A percentile compares a stretch with the other conserved stretches of the same genome.
These are phyloP conservation scores for Euwallacea similis DNA, from an alignment of 1,140 invertebrate species.

Conservation along the genomic window DNA sequence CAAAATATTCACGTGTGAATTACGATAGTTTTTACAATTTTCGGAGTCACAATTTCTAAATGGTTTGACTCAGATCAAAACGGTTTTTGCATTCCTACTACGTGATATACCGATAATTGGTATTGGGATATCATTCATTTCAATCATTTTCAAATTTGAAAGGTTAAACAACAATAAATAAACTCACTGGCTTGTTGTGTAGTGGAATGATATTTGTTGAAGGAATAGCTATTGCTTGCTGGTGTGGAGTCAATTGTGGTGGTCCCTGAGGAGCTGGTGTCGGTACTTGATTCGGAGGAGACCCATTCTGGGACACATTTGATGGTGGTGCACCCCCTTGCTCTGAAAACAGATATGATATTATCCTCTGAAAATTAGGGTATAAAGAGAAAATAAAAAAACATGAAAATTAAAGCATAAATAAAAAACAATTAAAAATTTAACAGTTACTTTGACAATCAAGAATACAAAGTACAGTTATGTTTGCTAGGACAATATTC, in stretches of 20 bases:
- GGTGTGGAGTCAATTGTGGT: conserved; percentile 47
- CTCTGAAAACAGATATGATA: conserved; percentile 20
- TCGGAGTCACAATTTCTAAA: too few relatives aligned
- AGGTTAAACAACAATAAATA: neutral
- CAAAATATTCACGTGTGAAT: too few relatives aligned
- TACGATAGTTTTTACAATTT: too few relatives aligned
- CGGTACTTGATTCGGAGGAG: conserved; percentile 22
- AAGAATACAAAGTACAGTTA: too few relatives aligned
- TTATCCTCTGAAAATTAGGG: neutral
- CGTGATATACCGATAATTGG: too few relatives aligned
- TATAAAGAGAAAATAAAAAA: neutral
- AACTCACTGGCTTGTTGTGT: conserved; percentile 37
- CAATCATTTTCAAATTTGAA: conserved; percentile 4
- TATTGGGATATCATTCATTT: neutral
- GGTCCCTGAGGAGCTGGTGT: conserved; percentile 25
- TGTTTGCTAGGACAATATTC: neutral
- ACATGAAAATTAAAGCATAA: too few relatives aligned
- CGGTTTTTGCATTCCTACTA: too few relatives aligned
- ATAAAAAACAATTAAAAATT: too few relatives aligned
- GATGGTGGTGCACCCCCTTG: conserved; percentile 27
- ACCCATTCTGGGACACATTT: conserved; percentile 29
- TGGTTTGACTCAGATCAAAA: too few relatives aligned
- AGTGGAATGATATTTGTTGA: conserved; percentile 47
- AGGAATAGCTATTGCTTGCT: conserved; percentile 50
- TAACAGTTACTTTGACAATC: too few relatives aligned